These are phyloP conservation scores for Platyrinchus mystaceus DNA, from an alignment of 2,797 vertebrate genomes.

Conservation along the genomic window DNA sequence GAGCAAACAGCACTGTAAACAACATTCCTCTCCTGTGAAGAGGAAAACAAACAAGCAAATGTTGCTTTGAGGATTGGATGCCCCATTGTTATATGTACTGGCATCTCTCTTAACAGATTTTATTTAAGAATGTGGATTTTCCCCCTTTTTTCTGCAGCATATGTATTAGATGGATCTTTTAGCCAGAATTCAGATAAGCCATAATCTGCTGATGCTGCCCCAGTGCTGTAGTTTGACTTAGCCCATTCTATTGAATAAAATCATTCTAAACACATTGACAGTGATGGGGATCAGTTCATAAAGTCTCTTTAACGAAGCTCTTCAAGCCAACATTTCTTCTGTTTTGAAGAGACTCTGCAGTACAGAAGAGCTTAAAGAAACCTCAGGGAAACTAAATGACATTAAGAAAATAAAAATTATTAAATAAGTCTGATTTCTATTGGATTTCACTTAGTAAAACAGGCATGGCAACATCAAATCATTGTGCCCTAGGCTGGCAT, in stretches of 20 bases:
- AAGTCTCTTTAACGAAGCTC: background rate
- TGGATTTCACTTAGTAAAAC: background rate
- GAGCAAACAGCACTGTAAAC: background rate
- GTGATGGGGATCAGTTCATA: background rate
- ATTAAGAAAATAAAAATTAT: background rate
- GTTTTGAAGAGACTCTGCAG: background rate
- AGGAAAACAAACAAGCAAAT: background rate
- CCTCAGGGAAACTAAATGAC: background rate
- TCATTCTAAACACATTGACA: background rate
- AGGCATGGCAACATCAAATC: background rate
- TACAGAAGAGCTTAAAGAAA: background rate
- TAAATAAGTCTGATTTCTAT: background rate
- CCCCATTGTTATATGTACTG: background rate
- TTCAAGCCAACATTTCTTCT: background rate
- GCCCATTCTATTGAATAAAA: background rate
- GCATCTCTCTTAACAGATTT: background rate
- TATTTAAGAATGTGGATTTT: background rate
- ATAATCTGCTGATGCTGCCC: background rate
- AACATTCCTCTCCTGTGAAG: background rate
- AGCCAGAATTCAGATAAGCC: background rate
- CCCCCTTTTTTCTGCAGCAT: background rate
- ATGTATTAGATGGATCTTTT: background rate
- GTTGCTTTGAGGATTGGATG: background rate
- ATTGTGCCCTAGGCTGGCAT: accelerated
- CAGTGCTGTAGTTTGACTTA: background rate